These are phyloP conservation scores for Metopolophium dirhodum DNA, from an alignment of 1,140 invertebrate species.

Conservation along the genomic window DNA sequence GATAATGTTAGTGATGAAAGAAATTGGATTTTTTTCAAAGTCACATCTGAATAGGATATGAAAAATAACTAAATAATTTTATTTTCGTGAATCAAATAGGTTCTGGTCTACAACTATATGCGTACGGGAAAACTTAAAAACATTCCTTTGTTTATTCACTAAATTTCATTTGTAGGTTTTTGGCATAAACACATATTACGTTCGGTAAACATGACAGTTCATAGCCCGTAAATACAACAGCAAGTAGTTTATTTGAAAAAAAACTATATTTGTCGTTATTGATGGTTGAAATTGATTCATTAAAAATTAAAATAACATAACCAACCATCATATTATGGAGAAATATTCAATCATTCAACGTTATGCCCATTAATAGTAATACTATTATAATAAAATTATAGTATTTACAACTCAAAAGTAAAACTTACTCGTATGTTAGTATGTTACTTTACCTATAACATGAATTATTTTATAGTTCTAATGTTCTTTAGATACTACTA, in stretches of 20 bases:
- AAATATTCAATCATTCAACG: not conserved
- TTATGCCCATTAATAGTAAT: not conserved
- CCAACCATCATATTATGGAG: not conserved
- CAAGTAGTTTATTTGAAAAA: not conserved
- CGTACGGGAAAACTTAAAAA: not conserved
- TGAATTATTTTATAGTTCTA: not conserved
- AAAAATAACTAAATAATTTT: not conserved
- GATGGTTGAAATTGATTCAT: not conserved
- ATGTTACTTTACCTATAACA: not conserved
- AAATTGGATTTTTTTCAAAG: not conserved
- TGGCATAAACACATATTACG: slow-evolving; percentile 16
- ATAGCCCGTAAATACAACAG: not conserved
- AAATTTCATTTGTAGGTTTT: slow-evolving; percentile 12
- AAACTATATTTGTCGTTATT: not conserved
- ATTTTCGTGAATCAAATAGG: not conserved
- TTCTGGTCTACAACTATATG: not conserved
- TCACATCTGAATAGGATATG: not conserved
- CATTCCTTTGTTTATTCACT: not conserved
- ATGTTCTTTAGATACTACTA: too few species aligned
- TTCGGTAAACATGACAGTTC: not conserved
- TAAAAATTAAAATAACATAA: not conserved
- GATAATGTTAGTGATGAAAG: too few species aligned
- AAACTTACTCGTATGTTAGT: not conserved
- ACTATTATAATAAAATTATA: too few species aligned
- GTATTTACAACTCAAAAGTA: not conserved